Base-by-base conservation (phyloP, 2,888 invertebrate species). In the Caenorhabditis japonica region DNA sequence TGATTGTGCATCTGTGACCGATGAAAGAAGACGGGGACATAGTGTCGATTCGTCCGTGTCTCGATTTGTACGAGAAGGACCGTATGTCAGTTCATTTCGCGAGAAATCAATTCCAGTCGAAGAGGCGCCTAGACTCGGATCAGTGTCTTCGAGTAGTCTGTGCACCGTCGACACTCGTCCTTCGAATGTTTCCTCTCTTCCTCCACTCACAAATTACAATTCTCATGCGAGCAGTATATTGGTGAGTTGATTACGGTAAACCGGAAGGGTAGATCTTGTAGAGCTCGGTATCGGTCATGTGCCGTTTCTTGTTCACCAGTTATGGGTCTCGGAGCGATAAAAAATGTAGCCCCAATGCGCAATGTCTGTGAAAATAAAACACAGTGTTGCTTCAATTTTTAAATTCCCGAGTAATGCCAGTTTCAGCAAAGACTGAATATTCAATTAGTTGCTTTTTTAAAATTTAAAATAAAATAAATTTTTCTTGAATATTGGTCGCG, bases 51-150 rank as follows among this genome's bases (percentile, higher is more conserved):
- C 79, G 2, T 62, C 59, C 1, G 55, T 77, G 38, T 49, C 70
- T 55, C 44, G 80, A 62, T 72, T 72, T 70, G 75, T 79, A 7
- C 74, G 81, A 19, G 81, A 79, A 34, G 62, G 76, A 21, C 80
- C 80, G 1, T 82, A 80, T 8, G 80, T 82, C 30, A 79, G 75
- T 64, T 82, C 81, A n/a, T 82, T 82, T 70, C 70, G 81, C 8
- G 81, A 82, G 46, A 70, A 76, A 41, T 77, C 79, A n/a, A 64
- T 72, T 12, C 72, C 72, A 15, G 13, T 72, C 43, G 72, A 72
- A 44, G 72, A 72, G 52, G 27, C 56, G 17, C 47, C 53, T 4
- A 30, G 72, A 19, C 58, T 72, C 5, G 72, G 72, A 34, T 66
- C 66, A 8, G 64, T 64, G 0, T 72, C 72, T 5, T 72, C 72